A percentile compares a stretch with the other conserved stretches of the same genome.
Conservation (phyloP, 2,888 invertebrate genomes). For the Brachycybe producta region DNA sequence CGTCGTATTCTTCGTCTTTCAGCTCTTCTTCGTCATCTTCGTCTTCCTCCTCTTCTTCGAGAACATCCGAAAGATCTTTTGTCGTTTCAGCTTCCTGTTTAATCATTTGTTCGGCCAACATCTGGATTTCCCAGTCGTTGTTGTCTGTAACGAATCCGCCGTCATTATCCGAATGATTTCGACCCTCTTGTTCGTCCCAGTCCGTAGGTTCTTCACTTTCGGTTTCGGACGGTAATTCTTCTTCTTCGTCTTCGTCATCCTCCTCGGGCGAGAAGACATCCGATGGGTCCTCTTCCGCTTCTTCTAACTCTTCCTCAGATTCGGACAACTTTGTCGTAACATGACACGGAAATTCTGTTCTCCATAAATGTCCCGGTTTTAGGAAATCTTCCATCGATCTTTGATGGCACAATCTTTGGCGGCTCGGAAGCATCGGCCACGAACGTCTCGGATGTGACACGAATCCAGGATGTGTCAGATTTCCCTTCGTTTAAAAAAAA, state of each 20-base stretch:
- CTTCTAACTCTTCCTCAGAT: conserved; percentile 4
- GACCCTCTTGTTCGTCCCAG: conserved; percentile 26
- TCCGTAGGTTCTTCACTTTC: conserved; percentile 20
- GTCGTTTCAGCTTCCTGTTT: conserved; percentile 24
- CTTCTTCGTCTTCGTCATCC: conserved; percentile 27
- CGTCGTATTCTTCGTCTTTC: background rate
- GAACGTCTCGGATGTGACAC: conserved; percentile 18
- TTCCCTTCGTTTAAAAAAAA: no score
- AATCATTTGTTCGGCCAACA: conserved; percentile 60
- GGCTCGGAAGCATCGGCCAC: conserved; percentile 19
- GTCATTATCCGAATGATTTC: conserved; percentile 21
- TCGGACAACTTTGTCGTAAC: conserved; percentile 2
- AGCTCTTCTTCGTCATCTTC: conserved; percentile 9
- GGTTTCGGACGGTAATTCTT: conserved; percentile 19
- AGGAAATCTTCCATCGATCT: conserved; percentile 13
- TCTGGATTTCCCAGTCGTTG: conserved; percentile 55
- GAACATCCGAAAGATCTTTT: background rate
- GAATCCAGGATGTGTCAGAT: conserved; percentile 19
- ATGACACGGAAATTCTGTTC: conserved; percentile 17
- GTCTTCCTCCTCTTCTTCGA: conserved; percentile 8
- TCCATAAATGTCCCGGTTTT: conserved; percentile 20
- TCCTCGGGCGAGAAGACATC: no score
- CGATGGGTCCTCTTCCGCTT: conserved; percentile 26
- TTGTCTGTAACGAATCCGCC: conserved; percentile 2
- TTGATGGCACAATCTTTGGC: conserved; percentile 9